phyloP scores from a whole-genome alignment of 2,113 vertebrate genomes.

The Gasterosteus nipponicus region DNA sequence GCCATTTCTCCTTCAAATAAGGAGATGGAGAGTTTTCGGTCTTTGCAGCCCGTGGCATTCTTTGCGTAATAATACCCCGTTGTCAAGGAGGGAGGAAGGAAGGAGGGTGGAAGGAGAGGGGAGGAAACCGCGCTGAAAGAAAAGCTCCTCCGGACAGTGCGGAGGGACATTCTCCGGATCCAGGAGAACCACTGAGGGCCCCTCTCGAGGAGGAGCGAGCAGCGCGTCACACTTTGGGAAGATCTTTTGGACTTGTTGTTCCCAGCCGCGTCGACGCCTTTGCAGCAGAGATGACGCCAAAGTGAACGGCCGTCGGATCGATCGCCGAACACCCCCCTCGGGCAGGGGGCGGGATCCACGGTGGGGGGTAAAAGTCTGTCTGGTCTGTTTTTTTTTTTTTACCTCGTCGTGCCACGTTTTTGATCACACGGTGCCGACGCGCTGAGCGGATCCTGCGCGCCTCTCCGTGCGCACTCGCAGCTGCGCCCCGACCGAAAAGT shows the following conservation, averaged over 20 bases:
- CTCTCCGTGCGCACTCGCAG: background rate
- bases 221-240: background rate
- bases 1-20: background rate
- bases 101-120: slow-evolving; percentile 39
- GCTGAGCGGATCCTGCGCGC: slow-evolving; percentile 38
- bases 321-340: slow-evolving; percentile 7
- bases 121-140: slow-evolving; percentile 58
- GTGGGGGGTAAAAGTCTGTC: slow-evolving; percentile 16
- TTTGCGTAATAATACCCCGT: slow-evolving; percentile 66
- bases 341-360: slow-evolving; percentile 34
- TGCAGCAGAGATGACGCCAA: background rate
- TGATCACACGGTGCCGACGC: slow-evolving; percentile 58
- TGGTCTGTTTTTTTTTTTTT: slow-evolving; percentile 3
- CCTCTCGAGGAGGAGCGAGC: background rate
- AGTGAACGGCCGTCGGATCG: background rate
- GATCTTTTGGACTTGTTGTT: background rate
- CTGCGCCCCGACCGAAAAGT: slow-evolving; percentile 40
- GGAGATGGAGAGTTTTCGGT: slow-evolving; percentile 11
- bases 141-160: slow-evolving; percentile 38
- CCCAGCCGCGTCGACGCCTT: background rate
- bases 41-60: slow-evolving; percentile 59
- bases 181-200: background rate
- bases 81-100: slow-evolving; percentile 57
- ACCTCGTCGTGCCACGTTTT: slow-evolving; percentile 73
- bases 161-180: slow-evolving; percentile 39